Conservation (phyloP, 2,888 invertebrate species). For the Leptogaster cylindrica region DNA sequence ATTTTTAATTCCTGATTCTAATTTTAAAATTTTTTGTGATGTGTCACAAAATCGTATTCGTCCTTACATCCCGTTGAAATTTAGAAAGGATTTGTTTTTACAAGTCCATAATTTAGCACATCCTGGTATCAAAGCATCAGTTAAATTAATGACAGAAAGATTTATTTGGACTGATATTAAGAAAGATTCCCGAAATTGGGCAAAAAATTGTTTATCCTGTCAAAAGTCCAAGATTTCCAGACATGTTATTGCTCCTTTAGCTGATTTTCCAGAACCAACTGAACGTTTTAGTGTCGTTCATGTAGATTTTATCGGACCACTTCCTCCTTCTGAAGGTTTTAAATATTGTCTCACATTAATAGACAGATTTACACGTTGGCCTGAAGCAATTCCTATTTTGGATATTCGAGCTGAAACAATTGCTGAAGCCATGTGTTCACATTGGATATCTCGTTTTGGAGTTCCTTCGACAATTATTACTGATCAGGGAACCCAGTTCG, state of each 20-base stretch:
- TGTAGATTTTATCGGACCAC: conserved; percentile 42
- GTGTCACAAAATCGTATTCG: neutral
- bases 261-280: neutral
- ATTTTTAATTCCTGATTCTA: neutral
- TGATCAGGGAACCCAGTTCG: neutral
- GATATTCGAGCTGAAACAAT: neutral
- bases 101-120: too few species aligned
- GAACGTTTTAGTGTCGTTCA: conserved; percentile 40
- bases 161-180: too few species aligned
- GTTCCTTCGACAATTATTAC: neutral
- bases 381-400: neutral
- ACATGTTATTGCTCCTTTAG: too few species aligned
- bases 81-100: too few species aligned
- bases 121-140: too few species aligned
- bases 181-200: too few species aligned
- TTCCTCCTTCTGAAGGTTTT: neutral
- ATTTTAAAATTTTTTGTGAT: conserved; percentile 1
- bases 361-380: conserved; percentile 2
- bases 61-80: conserved; percentile 1
- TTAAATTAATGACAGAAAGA: too few species aligned
- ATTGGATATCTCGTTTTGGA: neutral
- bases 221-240: too few species aligned
- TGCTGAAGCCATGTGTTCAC: neutral
- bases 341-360: neutral
- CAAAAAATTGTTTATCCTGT: too few species aligned